Evolutionary conservation across 2,888 invertebrate species (phyloP).

Genomic region (Nephrotoma appendiculata): DNA sequence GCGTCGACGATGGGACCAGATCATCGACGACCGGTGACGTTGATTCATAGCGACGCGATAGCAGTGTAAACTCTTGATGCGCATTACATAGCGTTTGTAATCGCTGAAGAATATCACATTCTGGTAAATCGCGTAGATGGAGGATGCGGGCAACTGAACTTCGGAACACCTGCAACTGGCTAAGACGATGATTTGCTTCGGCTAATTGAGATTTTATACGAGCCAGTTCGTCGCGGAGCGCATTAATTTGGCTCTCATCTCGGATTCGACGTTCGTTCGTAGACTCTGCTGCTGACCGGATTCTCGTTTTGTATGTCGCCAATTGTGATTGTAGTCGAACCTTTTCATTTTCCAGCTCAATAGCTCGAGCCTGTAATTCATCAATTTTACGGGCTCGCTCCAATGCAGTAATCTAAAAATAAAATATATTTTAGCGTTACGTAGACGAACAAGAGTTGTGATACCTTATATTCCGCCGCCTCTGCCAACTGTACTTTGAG

Average conservation of each 20-base stretch:
- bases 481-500: constrained; percentile 73
- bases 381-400: constrained; percentile 74
- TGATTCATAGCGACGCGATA: constrained; percentile 57
- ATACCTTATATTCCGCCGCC: constrained; percentile 69
- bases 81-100: constrained; percentile 74
- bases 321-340: constrained; percentile 36
- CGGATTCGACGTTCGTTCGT: constrained; percentile 28
- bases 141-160: constrained; percentile 58
- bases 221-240: constrained; percentile 58
- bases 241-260: constrained; percentile 30
- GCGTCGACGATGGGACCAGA: constrained; percentile 20
- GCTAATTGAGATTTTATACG: constrained; percentile 58
- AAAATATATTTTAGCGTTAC: neutral
- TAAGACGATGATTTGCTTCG: constrained; percentile 60
- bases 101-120: constrained; percentile 61
- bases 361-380: constrained; percentile 63
- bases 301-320: constrained; percentile 24
- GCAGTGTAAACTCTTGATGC: constrained; percentile 72
- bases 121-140: constrained; percentile 56
- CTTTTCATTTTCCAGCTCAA: constrained; percentile 65
- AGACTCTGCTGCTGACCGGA: constrained; percentile 26
- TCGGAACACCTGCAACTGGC: constrained; percentile 63
- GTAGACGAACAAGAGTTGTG: constrained; percentile 18
- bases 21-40: constrained; percentile 25
- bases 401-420: constrained; percentile 58